Evolutionary conservation across 2,888 invertebrate genomes (phyloP), one percentile per base, ranked within the genome.

Genomic region (Metallyticus violacea): DNA sequence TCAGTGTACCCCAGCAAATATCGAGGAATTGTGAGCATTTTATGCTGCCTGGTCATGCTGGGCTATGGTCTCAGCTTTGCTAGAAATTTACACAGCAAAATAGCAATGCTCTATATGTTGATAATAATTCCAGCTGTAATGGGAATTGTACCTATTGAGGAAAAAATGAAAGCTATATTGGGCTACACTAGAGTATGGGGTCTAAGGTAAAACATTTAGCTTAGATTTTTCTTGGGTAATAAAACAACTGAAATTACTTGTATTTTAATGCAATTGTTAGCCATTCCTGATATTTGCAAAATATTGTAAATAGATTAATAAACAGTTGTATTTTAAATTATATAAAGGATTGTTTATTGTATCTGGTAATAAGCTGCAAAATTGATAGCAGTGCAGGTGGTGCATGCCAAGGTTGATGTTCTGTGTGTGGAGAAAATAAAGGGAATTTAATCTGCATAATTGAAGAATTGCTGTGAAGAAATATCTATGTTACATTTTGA

Each of bases 1-100:
- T 83, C 77, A 83, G 83, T 83, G n/a, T 83, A 83, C 28, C 83
- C 83, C 28, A 83, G 83, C 83, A 83, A 83, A 29, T 83, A 83
- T 27, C 83, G 83, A 28, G 83, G 83, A 3, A 27, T 83, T 22
- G 1, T 77, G 22, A 83, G 83, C 77, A 28, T 77, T 9, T 6
- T 83, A 5, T 83, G 83, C 26, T 83, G 83, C 25, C 28, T 77
- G n/a, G 22, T 83, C 77, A 83, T 25, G 6, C 28, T 83, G 7
- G n/a, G 77, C 6, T 83, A 28, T 83, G 83, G 83, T 3, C 77
- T 83, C 22, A 77, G 76, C n/a, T 27, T 83, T n/a, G 28, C 83
- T 5, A 83, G 27, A n/a, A 77, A 77, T 3, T 22, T 83, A n/a
- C n/a, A 28, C 26, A 83, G 83, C 77, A 83, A 83, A 28, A 77